Evolutionary conservation across 1,140 invertebrate genomes (phyloP).

Genomic region (Scaptomyza pallida): DNA sequence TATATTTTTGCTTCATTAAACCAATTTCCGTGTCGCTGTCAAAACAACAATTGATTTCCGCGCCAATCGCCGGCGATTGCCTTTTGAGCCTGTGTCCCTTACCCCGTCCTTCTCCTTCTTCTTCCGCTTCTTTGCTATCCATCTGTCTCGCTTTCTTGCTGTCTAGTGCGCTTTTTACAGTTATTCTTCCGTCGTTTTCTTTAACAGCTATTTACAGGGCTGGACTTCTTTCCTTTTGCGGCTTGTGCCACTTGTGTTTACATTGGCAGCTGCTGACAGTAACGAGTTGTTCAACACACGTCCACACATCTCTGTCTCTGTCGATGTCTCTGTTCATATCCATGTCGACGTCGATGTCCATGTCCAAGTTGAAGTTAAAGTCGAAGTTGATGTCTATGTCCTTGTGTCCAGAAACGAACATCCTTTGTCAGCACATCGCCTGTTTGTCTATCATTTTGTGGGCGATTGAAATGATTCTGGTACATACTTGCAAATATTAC

Average conservation of each 20-base stretch:
- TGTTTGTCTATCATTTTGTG: constrained; percentile 75
- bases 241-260: constrained; percentile 76
- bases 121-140: not conserved
- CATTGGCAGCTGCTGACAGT: constrained; percentile 78
- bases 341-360: constrained; percentile 21
- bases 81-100: constrained; percentile 43
- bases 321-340: constrained; percentile 21
- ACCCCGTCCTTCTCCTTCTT: not conserved
- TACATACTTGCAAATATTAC: constrained; percentile 66
- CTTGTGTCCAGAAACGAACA: constrained; percentile 42
- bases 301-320: constrained; percentile 40
- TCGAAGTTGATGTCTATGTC: constrained; percentile 23
- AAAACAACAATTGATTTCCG: constrained; percentile 83
- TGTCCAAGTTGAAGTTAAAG: not conserved
- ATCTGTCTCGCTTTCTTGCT: not conserved
- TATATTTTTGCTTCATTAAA: constrained; percentile 83
- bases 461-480: constrained; percentile 27
- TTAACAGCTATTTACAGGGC: constrained; percentile 51
- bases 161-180: constrained; percentile 48
- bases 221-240: constrained; percentile 61
- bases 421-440: constrained; percentile 77
- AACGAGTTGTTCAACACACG: constrained; percentile 79
- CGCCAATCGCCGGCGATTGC: constrained; percentile 68
- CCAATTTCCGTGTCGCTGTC: constrained; percentile 82
- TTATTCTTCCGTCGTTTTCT: constrained; percentile 27